These are phyloP conservation scores for Centropyge bicolor DNA, from an alignment of 2,797 vertebrate species.

Conservation along the genomic window DNA sequence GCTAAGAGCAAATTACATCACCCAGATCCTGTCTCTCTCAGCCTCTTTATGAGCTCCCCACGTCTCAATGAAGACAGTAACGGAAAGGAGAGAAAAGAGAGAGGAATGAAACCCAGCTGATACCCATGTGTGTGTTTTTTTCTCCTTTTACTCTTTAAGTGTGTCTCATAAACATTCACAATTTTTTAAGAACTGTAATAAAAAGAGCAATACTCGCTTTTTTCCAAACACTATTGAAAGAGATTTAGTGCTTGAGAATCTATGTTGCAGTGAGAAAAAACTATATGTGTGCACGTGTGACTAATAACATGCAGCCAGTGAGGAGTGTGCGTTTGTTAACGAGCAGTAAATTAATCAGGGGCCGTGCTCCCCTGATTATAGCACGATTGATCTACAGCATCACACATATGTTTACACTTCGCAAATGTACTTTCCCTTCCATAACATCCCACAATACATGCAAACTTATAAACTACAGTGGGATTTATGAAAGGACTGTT, in stretches of 20 bases:
- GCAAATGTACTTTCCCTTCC: slow-evolving; percentile 47
- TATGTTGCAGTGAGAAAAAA: slow-evolving; percentile 23
- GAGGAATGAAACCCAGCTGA: slow-evolving; percentile 63
- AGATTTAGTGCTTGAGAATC: slow-evolving; percentile 35
- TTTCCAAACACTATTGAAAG: slow-evolving; percentile 12
- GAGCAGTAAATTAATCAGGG: slow-evolving; percentile 69
- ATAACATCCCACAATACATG: slow-evolving; percentile 46
- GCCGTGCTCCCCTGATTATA: slow-evolving; percentile 64
- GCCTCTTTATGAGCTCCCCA: slow-evolving; percentile 80
- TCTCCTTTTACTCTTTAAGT: slow-evolving; percentile 46
- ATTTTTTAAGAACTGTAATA: slow-evolving; percentile 49
- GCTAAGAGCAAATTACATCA: slow-evolving; percentile 88
- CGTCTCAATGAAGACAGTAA: slow-evolving; percentile 70
- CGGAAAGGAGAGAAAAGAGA: slow-evolving; percentile 35
- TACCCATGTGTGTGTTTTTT: slow-evolving; percentile 59
- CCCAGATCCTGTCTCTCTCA: slow-evolving; percentile 68
- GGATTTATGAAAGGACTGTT: slow-evolving; percentile 66
- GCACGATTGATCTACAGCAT: slow-evolving; percentile 52
- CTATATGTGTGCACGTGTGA: slow-evolving; percentile 17
- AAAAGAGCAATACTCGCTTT: slow-evolving; percentile 45
- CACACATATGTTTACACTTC: slow-evolving; percentile 61
- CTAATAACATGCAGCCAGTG: slow-evolving; percentile 57
- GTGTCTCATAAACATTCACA: slow-evolving; percentile 56
- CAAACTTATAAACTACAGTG: slow-evolving; percentile 55
- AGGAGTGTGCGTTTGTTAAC: slow-evolving; percentile 61